These are phyloP conservation scores for Parambassis ranga DNA, from an alignment of 2,797 vertebrate genomes.

Conservation along the genomic window DNA sequence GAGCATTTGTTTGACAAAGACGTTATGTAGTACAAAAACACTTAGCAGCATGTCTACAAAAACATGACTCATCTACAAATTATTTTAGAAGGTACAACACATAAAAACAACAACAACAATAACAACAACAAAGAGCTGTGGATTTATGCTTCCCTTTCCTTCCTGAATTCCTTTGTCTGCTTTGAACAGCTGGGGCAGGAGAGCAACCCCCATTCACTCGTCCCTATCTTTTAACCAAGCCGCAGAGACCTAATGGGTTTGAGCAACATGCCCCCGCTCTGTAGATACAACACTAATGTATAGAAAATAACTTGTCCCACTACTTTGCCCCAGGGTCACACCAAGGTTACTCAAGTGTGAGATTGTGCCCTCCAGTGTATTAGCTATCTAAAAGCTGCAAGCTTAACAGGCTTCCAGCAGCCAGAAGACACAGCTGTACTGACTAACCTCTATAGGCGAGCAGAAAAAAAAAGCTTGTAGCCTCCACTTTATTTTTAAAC, in stretches of 20 bases:
- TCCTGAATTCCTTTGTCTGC: conserved; percentile 30
- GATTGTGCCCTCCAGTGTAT: conserved; percentile 64
- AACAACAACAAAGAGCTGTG: not conserved
- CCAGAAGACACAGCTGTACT: conserved; percentile 22
- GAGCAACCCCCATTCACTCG: conserved; percentile 12
- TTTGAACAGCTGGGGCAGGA: conserved; percentile 1
- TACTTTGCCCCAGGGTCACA: conserved; percentile 45
- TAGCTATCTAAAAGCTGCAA: conserved; percentile 62
- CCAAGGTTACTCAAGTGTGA: conserved; percentile 71
- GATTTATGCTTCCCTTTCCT: not conserved
- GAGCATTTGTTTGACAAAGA: no score
- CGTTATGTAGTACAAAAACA: no score
- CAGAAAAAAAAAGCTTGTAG: conserved; percentile 20
- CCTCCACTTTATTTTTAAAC: conserved; percentile 38
- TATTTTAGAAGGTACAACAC: no score
- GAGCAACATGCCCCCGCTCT: conserved; percentile 36
- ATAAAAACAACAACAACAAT: not conserved
- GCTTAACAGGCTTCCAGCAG: conserved; percentile 42
- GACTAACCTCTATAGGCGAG: not conserved
- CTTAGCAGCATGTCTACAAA: not conserved
- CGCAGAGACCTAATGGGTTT: conserved; percentile 35
- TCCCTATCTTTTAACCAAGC: conserved; percentile 20
- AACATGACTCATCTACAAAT: not conserved
- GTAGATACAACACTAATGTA: conserved; percentile 59
- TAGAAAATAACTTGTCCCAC: conserved; percentile 59